These are phyloP conservation scores for Dufourea novaeangliae DNA, from an alignment of 1,140 invertebrate genomes.

Conservation along the genomic window DNA sequence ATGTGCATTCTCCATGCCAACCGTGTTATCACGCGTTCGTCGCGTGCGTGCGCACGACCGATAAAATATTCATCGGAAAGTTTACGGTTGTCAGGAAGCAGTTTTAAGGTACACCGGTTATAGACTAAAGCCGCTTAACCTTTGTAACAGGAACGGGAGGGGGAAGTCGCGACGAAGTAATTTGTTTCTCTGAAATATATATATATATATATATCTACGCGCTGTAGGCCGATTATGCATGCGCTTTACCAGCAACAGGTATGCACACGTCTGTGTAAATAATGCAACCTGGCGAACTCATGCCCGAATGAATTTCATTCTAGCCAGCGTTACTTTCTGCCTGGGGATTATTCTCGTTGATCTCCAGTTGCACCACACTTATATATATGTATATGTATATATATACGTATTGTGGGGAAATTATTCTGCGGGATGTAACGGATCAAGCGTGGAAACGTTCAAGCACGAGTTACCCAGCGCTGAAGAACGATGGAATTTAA, in stretches of 20 bases:
- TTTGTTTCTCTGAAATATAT: slow-evolving; percentile 47
- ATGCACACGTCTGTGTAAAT: slow-evolving; percentile 14
- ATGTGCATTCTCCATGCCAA: background rate
- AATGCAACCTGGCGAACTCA: background rate
- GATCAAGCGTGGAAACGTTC: no score
- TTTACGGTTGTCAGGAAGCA: slow-evolving; percentile 24
- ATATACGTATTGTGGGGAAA: no score
- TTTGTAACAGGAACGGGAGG: background rate
- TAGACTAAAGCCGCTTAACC: slow-evolving; percentile 22
- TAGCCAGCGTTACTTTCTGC: background rate
- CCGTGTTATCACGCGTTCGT: background rate
- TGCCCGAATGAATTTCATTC: slow-evolving; percentile 22
- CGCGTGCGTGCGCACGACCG: background rate
- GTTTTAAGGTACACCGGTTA: slow-evolving; percentile 21
- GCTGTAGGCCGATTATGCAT: slow-evolving; percentile 44
- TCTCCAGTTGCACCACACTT: background rate
- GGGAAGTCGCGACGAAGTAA: slow-evolving; percentile 10
- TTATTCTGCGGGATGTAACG: no score
- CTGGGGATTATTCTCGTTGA: background rate
- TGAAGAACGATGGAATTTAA: no score
- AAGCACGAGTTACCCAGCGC: no score
- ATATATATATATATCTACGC: background rate
- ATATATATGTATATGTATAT: no score
- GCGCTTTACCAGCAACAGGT: slow-evolving; percentile 44
- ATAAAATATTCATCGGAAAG: slow-evolving; percentile 7